These are phyloP conservation scores for Riptortus pedestris DNA, from an alignment of 1,140 invertebrate genomes.

Conservation along the genomic window DNA sequence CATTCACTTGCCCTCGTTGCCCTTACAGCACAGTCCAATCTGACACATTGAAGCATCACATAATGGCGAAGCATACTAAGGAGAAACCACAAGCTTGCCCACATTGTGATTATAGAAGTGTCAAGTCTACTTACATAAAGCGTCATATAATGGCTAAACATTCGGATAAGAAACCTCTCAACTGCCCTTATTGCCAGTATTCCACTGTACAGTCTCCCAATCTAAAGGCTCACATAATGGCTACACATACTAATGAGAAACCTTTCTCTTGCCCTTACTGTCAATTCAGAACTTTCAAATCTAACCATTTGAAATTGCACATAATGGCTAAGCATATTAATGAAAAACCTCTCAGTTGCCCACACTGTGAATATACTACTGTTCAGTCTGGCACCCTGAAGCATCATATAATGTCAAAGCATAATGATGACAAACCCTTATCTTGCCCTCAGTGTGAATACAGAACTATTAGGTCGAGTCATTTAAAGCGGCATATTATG, in stretches of 20 bases:
- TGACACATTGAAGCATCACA: too few relatives aligned
- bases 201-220: background rate
- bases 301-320: background rate
- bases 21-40: background rate
- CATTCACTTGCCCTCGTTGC: background rate
- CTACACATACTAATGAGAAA: background rate
- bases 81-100: background rate
- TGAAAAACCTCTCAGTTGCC: background rate
- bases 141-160: too few relatives aligned
- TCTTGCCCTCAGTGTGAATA: background rate
- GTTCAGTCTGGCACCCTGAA: background rate
- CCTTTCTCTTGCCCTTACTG: background rate
- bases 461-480: background rate
- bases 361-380: background rate
- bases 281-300: background rate
- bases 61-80: too few relatives aligned
- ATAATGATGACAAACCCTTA: background rate
- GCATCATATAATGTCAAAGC: background rate
- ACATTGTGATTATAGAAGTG: background rate
- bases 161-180: too few relatives aligned
- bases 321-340: background rate
- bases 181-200: too few relatives aligned
- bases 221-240: too few relatives aligned
- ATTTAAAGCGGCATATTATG: background rate
- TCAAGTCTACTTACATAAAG: background rate